Base-by-base conservation (phyloP, 2,888 invertebrate genomes). In the Tuta absoluta region DNA sequence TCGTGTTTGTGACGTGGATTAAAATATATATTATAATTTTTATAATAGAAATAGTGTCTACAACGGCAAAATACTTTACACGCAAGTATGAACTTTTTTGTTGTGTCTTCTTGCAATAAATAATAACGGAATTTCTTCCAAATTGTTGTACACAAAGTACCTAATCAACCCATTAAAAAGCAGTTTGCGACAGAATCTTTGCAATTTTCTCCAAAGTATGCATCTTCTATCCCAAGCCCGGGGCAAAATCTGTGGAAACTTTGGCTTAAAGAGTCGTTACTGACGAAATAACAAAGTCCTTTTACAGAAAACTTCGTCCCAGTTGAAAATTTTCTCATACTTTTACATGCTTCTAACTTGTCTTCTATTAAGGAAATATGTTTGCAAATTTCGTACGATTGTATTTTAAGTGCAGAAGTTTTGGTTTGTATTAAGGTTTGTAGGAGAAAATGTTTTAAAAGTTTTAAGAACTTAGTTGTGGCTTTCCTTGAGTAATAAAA, bases 101-200 rank as follows among this genome's bases (percentile, higher is more conserved):
- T 33, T 33, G 33, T 33, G 8, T 28, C 28, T 28, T 2, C 10
- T 33, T 10, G 4, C 33, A 33, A 8, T 33, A 33, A 33, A 33
- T 33, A 10, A 33, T 33, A 33, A 3, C 33, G 10, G 10, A 33
- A 1, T 33, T 7, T 7, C 33, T 8, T 10, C 33, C 8, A 33
- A 33, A 33, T 33, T 10, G 33, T 10, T 33, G 33, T 33, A 33
- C 8, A 33, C 33, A 33, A 33, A 33, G 8, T 33, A 33, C 10
- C 8, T 10, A 33, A 33, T 33, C 33, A 28, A 28, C 3, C 28
- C 38, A 41, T 41, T 41, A 41, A 41, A 45, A 45, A 45, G 45
- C 45, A 45, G 45, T 45, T 67, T 49, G 58, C 11, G 57, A 53
- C 21, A 53, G n/a, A 62, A n/a, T 17, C 37, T 45, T 11, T n/a